phyloP scores from a whole-genome alignment of 2,797 vertebrate genomes.

The Chloroceryle amazona region DNA sequence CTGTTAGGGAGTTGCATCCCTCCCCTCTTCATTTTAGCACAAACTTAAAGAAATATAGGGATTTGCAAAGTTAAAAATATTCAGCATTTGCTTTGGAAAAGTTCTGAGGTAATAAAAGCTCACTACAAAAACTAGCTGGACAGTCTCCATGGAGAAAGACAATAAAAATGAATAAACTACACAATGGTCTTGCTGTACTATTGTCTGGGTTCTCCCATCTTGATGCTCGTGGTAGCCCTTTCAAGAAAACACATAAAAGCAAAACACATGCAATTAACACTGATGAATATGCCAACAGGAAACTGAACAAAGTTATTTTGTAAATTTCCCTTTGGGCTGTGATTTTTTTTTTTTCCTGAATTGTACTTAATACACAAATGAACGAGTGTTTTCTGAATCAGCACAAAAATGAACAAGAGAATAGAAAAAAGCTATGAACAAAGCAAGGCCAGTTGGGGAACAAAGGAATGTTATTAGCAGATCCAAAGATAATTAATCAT shows the following conservation, averaged over 20 bases:
- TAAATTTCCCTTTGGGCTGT: background rate
- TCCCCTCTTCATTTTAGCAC: background rate
- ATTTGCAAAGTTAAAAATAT: background rate
- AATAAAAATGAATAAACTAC: background rate
- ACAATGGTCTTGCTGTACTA: background rate
- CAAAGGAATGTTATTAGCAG: background rate
- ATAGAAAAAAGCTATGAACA: background rate
- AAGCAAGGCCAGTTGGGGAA: background rate
- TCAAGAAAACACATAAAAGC: background rate
- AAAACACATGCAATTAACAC: background rate
- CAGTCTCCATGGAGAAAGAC: background rate
- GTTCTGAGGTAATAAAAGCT: background rate
- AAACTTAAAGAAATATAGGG: background rate
- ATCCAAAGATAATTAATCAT: constrained; percentile 2
- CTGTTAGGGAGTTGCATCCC: background rate
- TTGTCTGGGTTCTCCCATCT: background rate
- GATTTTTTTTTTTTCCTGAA: background rate
- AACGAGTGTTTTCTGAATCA: background rate
- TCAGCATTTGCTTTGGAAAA: background rate
- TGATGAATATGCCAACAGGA: background rate
- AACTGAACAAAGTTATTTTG: background rate
- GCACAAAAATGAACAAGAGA: background rate
- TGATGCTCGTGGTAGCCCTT: background rate
- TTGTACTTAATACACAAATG: background rate
- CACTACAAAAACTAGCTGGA: background rate